Base-by-base conservation (phyloP, 2,888 invertebrate genomes). In the Cheiracanthium punctorium region DNA sequence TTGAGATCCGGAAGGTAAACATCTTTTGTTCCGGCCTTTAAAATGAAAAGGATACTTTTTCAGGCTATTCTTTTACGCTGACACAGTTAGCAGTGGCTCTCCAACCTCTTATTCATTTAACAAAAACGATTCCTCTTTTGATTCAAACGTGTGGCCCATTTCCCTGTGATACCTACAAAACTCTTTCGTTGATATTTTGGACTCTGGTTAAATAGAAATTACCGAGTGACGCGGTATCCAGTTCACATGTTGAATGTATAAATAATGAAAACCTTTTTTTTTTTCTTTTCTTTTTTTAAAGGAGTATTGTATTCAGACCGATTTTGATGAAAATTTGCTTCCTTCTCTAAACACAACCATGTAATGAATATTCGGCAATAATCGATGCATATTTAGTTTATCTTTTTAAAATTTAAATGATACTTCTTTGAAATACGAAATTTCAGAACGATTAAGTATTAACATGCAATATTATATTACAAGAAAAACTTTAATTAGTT, bases 181-280 rank as follows among this genome's bases (percentile, higher is more conserved):
- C 28, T 65, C 10, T 33, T 67, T 28, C 65, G 37, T 67, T 75
- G 69, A n/a, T n/a, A n/a, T 28, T 82, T 76, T 82, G 75, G 58
- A 76, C 71, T 37, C 30, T 76, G 74, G 75, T 76, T 71, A 76
- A 82, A 82, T 71, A 76, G 71, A 72, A 72, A 33, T 14, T 52
- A 52, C 58, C 14, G 32, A 69, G 71, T 82, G 76, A 64, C 64
- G 20, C 71, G 64, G 75, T n/a, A n/a, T n/a, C n/a, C n/a, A n/a
- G n/a, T n/a, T n/a, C 70, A 41, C 37, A 64, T 58, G 37, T 43
- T 71, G 64, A 64, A 75, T 76, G 14, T n/a, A n/a, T n/a, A n/a
- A n/a, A n/a, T n/a, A n/a, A n/a, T n/a, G n/a, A n/a, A n/a, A n/a
- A n/a, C n/a, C n/a, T n/a, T n/a, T n/a, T n/a, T n/a, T n/a, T n/a